These are phyloP conservation scores for Ctenoplectra terminalis DNA, from an alignment of 1,140 invertebrate species.

Conservation along the genomic window DNA sequence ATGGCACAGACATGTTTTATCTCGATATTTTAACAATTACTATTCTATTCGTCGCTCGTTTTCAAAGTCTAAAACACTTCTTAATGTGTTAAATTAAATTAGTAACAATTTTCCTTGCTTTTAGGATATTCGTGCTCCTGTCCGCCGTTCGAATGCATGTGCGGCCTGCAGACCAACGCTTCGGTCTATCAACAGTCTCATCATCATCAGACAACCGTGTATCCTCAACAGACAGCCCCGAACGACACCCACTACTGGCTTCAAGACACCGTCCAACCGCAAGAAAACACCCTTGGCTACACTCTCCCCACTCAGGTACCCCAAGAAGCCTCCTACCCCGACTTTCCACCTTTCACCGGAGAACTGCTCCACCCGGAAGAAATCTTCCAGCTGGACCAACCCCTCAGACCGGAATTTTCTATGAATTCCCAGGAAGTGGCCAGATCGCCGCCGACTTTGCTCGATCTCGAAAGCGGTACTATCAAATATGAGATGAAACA, in stretches of 20 bases:
- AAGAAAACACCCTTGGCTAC: slow-evolving; percentile 71
- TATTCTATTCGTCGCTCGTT: too few species aligned
- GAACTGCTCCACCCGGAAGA: slow-evolving; percentile 91
- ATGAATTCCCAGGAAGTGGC: slow-evolving; percentile 81
- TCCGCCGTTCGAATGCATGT: slow-evolving; percentile 86
- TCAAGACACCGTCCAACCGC: slow-evolving; percentile 70
- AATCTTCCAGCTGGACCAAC: slow-evolving; percentile 90
- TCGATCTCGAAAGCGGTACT: slow-evolving; percentile 88
- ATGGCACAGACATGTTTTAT: too few species aligned
- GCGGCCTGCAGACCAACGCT: slow-evolving; percentile 75
- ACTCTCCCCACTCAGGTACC: slow-evolving; percentile 72
- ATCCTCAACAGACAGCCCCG: slow-evolving; percentile 67
- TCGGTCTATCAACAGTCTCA: slow-evolving; percentile 75
- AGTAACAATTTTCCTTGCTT: too few species aligned
- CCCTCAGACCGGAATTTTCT: slow-evolving; percentile 85
- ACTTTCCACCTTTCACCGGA: slow-evolving; percentile 84
- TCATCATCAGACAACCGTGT: slow-evolving; percentile 69
- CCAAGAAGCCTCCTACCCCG: slow-evolving; percentile 77
- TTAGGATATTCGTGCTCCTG: slow-evolving; percentile 86
- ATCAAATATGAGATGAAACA: slow-evolving; percentile 82
- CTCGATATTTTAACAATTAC: too few species aligned
- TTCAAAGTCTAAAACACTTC: too few species aligned
- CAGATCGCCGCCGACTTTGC: slow-evolving; percentile 87
- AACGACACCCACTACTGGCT: slow-evolving; percentile 77
- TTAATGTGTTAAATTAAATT: too few species aligned